Percentiles rank a stretch among this genome's conserved stretches.
Conservation (phyloP, 2,797 vertebrate species). For the Gymnoscopelus braueri region DNA sequence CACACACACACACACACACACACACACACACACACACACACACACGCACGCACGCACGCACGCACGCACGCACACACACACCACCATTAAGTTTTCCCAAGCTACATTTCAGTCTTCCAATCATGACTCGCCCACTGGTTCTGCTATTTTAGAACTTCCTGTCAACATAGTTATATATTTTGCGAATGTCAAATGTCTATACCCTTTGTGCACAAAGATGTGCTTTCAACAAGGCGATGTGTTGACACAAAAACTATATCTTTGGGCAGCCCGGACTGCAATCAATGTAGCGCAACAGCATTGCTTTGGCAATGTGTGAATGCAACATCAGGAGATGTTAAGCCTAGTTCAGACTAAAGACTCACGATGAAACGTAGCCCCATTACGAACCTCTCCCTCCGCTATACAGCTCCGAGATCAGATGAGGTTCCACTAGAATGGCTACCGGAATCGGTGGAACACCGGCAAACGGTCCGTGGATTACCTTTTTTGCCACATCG, state of each 20-base stretch:
- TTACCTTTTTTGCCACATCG: too few relatives aligned
- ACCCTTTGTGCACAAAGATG: conserved; percentile 42
- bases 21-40: conserved; percentile 4
- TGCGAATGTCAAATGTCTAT: conserved; percentile 64
- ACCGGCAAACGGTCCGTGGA: too few relatives aligned
- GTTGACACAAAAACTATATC: conserved; percentile 35
- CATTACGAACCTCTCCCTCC: too few relatives aligned
- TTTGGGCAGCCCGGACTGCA: neutral
- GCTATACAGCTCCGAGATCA: too few relatives aligned
- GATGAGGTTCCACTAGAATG: too few relatives aligned
- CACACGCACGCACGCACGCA: neutral
- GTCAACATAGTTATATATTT: conserved; percentile 37
- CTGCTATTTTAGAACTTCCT: conserved; percentile 40
- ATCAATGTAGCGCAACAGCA: neutral
- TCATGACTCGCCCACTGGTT: conserved; percentile 48
- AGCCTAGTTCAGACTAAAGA: neutral
- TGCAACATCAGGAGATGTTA: conserved; percentile 3
- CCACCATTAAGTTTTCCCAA: conserved; percentile 36
- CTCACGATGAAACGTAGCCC: too few relatives aligned
- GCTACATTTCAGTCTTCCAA: conserved; percentile 30
- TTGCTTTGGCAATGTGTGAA: conserved; percentile 10
- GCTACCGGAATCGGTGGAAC: too few relatives aligned
- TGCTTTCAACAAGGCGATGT: conserved; percentile 26
- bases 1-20: conserved; percentile 15
- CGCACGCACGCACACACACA: too few relatives aligned